Evolutionary conservation across 2,888 invertebrate species (phyloP), one percentile per base, ranked within the genome.

Genomic region (Hipparchia sbordonii): DNA sequence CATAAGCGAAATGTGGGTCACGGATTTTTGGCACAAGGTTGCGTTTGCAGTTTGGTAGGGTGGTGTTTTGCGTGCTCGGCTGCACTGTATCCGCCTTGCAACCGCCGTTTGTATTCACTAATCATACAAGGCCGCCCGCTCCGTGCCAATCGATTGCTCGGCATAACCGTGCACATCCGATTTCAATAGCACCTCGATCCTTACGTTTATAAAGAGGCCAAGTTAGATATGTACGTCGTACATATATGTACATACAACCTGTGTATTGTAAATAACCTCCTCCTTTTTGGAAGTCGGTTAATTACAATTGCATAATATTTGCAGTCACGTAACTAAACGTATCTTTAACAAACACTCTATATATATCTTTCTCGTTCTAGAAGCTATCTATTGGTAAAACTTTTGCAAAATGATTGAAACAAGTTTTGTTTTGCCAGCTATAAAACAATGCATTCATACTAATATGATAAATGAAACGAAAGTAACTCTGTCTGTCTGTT

Each of bases 1-100:
- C 85, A 86, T 85, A 82, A 72, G 78, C 83, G 83, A 81, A 89
- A 93, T 91, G 91, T 93, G 85, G 92, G 93, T 92, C 92, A 91
- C 82, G 87, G 88, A 89, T 85, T 92, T 91, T 91, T 87, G 89
- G 92, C 86, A 89, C 93, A 93, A 93, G 93, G 93, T 91, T 91
- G 87, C 78, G 75, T 79, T 86, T 89, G 89, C 89, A 87, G 82
- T 81, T 77, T 77, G 79, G 79, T 77, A 79, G 77, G 81, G 78
- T 74, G 81, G 82, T 79, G 77, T 80, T 85, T 67, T 80, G 86
- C 85, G 86, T 85, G 88, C 83, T 84, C 81, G 88, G 87, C 87
- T 87, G 85, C 82, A 83, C 85, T 79, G 85, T 85, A 91, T 92
- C 92, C 92, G 92, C 89, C 86, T 87, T 88, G 87, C 89, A 86